These are phyloP conservation scores for Ctena decussata DNA, from an alignment of 2,888 invertebrate genomes.

Conservation along the genomic window DNA sequence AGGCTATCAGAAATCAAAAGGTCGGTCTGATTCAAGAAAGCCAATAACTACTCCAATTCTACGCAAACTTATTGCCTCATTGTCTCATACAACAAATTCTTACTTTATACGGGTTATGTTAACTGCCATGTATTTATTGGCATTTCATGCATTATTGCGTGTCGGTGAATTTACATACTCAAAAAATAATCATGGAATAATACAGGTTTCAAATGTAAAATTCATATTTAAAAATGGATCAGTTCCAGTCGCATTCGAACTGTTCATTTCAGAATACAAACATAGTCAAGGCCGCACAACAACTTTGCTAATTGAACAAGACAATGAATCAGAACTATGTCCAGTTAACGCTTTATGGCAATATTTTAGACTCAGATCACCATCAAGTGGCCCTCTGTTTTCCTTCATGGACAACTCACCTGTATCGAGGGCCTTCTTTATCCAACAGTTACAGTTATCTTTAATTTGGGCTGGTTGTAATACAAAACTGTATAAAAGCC, in stretches of 20 bases:
- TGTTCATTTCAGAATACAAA: not conserved
- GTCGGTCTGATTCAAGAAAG: not conserved
- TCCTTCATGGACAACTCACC: conserved; percentile 9
- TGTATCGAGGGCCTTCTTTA: not conserved
- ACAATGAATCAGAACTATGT: not conserved
- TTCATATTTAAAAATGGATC: not conserved
- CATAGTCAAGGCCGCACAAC: not conserved
- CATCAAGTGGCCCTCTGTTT: not conserved
- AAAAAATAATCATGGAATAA: not conserved
- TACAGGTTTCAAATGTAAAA: not conserved
- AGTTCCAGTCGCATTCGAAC: not conserved
- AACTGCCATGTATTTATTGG: not conserved
- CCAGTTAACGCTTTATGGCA: not conserved
- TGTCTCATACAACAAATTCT: not conserved
- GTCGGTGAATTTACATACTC: not conserved
- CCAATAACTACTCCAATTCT: not conserved
- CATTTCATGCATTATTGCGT: not conserved
- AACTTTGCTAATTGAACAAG: not conserved
- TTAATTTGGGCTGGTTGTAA: not conserved
- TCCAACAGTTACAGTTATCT: not conserved
- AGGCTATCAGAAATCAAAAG: not conserved
- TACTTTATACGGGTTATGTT: not conserved
- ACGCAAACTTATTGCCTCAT: not conserved
- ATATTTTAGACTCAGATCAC: not conserved
- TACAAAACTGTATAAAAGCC: not conserved